Evolutionary conservation across 2,797 vertebrate genomes (phyloP).

Genomic region (Tokudaia muenninki): DNA sequence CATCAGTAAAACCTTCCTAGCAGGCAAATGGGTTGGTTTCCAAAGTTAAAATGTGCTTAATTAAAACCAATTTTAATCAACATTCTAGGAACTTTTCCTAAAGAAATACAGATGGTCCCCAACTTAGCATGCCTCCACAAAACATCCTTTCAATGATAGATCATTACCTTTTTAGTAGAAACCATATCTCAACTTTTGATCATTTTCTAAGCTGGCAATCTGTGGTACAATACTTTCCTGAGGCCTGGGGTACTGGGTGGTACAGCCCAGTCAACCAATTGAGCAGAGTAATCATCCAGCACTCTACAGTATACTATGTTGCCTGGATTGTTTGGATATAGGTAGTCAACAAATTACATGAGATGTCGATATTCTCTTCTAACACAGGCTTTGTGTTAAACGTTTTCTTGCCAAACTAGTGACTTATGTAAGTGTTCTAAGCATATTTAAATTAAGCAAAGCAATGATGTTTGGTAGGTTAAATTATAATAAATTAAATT

Average conservation of each 20-base stretch:
- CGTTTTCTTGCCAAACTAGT: not conserved
- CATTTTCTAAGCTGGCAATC: not conserved
- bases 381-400: not conserved
- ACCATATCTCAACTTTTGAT: not conserved
- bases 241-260: not conserved
- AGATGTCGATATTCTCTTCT: not conserved
- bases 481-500: not conserved
- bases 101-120: not conserved
- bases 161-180: not conserved
- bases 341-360: not conserved
- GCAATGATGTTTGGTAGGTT: not conserved
- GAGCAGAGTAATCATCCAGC: not conserved
- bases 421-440: not conserved
- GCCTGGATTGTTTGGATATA: not conserved
- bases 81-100: conserved; percentile 35
- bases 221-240: no score
- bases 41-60: conserved; percentile 8
- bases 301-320: not conserved
- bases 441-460: not conserved
- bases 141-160: not conserved
- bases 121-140: not conserved
- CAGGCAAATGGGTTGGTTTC: not conserved
- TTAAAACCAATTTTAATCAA: conserved; percentile 44
- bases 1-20: not conserved
- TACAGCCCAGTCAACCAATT: not conserved